A percentile compares a stretch with the other conserved stretches of the same genome.
Conservation (phyloP, 2,797 vertebrate genomes). For the Hemitrygon akajei region DNA sequence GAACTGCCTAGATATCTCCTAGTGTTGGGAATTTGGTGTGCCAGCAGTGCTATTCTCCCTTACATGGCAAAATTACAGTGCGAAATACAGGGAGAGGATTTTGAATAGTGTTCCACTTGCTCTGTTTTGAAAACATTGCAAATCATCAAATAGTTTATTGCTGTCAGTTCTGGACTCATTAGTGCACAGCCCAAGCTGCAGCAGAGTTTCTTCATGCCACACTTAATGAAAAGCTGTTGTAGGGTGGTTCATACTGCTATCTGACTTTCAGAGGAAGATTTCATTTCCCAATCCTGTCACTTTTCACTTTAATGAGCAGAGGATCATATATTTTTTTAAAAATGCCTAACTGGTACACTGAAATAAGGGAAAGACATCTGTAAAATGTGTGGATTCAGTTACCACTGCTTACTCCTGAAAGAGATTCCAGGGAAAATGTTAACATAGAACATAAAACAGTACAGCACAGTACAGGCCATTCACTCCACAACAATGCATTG, state of each 20-base stretch:
- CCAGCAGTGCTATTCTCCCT: neutral
- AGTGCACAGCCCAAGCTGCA: neutral
- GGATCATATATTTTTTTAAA: neutral
- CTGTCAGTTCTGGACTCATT: constrained; percentile 12
- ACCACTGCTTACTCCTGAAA: neutral
- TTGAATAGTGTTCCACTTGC: neutral
- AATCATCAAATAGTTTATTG: neutral
- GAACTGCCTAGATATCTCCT: neutral
- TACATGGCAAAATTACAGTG: neutral
- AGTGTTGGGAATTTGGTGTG: neutral
- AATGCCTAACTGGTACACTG: neutral
- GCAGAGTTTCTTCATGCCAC: neutral
- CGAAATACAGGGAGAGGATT: neutral
- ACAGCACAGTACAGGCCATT: no score
- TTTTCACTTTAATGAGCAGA: neutral
- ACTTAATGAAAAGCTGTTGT: neutral
- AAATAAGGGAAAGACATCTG: neutral
- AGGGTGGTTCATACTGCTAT: neutral
- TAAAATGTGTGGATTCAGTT: neutral
- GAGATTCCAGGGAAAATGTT: neutral
- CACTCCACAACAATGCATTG: no score
- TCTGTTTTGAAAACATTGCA: neutral
- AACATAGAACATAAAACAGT: no score
- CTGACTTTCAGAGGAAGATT: neutral
- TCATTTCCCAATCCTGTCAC: neutral